A percentile compares a stretch with the other conserved stretches of the same genome.
These are phyloP conservation scores for Calliopum simillimum DNA, from an alignment of 2,888 invertebrate species.

Conservation along the genomic window DNA sequence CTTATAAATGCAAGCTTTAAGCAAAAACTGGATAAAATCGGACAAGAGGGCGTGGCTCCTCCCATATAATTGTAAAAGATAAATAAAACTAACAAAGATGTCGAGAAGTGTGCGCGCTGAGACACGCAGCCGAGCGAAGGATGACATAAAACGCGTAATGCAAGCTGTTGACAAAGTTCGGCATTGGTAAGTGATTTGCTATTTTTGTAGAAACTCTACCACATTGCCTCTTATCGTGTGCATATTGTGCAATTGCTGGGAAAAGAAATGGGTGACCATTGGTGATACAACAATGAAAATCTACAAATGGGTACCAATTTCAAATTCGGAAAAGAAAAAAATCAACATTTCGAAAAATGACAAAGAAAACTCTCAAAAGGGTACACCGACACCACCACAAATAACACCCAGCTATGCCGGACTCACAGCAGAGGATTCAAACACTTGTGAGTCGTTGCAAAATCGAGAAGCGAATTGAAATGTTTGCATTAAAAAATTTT, in stretches of 20 bases:
- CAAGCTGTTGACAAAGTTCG: slow-evolving; percentile 98
- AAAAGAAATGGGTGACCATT: slow-evolving; percentile 99
- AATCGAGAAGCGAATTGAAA: slow-evolving; percentile 43
- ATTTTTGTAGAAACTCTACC: not conserved
- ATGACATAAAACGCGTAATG: slow-evolving; percentile 99
- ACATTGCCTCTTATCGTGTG: too few species aligned
- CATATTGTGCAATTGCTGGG: slow-evolving; percentile 74
- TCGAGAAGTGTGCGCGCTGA: slow-evolving; percentile 97
- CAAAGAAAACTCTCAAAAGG: slow-evolving; percentile 85
- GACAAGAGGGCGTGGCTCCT: too few species aligned
- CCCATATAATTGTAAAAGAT: slow-evolving; percentile 29
- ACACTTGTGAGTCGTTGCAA: slow-evolving; percentile 76
- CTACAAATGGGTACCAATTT: slow-evolving; percentile 98
- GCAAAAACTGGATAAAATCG: too few species aligned
- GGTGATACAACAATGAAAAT: slow-evolving; percentile 99
- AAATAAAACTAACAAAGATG: slow-evolving; percentile 72
- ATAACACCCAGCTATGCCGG: slow-evolving; percentile 82
- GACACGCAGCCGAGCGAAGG: slow-evolving; percentile 97
- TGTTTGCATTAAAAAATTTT: slow-evolving; percentile 41
- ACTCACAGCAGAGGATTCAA: slow-evolving; percentile 85
- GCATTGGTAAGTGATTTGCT: slow-evolving; percentile 85
- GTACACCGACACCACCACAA: slow-evolving; percentile 82
- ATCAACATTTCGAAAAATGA: slow-evolving; percentile 75
- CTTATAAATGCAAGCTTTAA: too few species aligned
- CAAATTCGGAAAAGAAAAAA: slow-evolving; percentile 83